phyloP scores from a whole-genome alignment of 1,140 invertebrate genomes.

The Lasioglossum baleicum region DNA sequence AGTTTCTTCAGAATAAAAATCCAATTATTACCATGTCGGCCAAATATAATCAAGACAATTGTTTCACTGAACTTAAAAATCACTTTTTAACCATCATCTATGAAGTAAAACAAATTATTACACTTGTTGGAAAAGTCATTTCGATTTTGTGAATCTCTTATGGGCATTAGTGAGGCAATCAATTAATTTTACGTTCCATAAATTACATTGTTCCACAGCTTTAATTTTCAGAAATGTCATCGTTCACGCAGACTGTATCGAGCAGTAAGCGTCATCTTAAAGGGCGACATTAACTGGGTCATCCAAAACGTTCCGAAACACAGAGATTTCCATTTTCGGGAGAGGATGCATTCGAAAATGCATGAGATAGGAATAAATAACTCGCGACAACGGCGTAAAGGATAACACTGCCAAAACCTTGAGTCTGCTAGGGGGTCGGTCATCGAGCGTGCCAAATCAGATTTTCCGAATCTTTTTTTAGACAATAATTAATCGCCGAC shows the following conservation, averaged over 20 bases:
- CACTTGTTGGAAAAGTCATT: too few species aligned
- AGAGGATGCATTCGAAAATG: neutral
- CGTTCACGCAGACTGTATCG: too few species aligned
- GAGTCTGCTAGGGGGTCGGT: conserved; percentile 9
- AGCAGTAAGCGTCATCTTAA: neutral
- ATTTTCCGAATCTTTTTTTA: conserved; percentile 33
- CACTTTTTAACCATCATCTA: too few species aligned
- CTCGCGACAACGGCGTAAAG: neutral
- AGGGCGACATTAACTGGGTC: neutral
- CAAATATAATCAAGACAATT: too few species aligned
- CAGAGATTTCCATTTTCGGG: neutral
- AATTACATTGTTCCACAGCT: too few species aligned
- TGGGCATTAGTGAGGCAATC: too few species aligned
- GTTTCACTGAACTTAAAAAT: too few species aligned
- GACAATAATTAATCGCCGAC: conserved; percentile 53
- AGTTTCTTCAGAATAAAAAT: too few species aligned
- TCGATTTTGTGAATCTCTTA: too few species aligned
- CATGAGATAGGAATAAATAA: neutral
- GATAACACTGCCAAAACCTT: neutral
- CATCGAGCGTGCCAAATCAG: conserved; percentile 39
- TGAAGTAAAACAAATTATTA: too few species aligned
- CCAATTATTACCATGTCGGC: too few species aligned
- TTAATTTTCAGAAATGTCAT: neutral
- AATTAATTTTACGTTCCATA: too few species aligned
- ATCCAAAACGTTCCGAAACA: neutral